Evolutionary conservation across 2,113 vertebrate genomes (phyloP), one percentile per base, ranked within the genome.

Genomic region (Strix aluco): DNA sequence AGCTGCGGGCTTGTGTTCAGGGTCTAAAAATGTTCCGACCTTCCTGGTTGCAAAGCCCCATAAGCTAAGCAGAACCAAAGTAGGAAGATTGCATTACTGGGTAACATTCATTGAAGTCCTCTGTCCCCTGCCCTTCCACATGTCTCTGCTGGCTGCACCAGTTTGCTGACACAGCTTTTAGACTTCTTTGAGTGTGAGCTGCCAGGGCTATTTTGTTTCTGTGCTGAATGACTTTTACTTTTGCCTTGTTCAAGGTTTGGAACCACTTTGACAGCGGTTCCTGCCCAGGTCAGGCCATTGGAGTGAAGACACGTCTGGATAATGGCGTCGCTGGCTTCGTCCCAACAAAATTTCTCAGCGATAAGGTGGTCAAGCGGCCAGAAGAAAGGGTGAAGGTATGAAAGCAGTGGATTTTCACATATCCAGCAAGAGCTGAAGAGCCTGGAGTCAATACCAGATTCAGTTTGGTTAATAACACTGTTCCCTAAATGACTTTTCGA

Each of bases 261-360:
- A 99, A 99, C 97, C 99, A 99, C 97, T 99, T 99, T 96, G 99
- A 99, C 97, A 99, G 99, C 2, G 99, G 99, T 54, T 99, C 99
- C 2, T 99, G 99, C 97, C 99, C 99, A 6, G 99, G 99, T 85
- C 99, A 99, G 95, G 99, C 99, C 92, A 99, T 99, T 22, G 99
- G 99, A 40, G 99, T 99, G 91, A 99, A 99, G 96, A 98, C 98
- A 17, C 98, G 99, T 34, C 97, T 99, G 95, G 99, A 99, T 97
- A 99, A 99, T 29, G 99, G 99, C 2, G 99, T 99, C 30, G 99
- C 99, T 62, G 99, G 99, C 85, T 99, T 99, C 91, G 99, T 99
- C 93, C 99, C 99, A 86, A 99, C 99, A 17, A 99, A 99, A 95
- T 99, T 99, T 93, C 99, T 99, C 51, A 99, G 99, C 81, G 99